Evolutionary conservation across 2,113 vertebrate genomes (phyloP), one percentile per base, ranked within the genome.

Genomic region (Hiodon tergisus): DNA sequence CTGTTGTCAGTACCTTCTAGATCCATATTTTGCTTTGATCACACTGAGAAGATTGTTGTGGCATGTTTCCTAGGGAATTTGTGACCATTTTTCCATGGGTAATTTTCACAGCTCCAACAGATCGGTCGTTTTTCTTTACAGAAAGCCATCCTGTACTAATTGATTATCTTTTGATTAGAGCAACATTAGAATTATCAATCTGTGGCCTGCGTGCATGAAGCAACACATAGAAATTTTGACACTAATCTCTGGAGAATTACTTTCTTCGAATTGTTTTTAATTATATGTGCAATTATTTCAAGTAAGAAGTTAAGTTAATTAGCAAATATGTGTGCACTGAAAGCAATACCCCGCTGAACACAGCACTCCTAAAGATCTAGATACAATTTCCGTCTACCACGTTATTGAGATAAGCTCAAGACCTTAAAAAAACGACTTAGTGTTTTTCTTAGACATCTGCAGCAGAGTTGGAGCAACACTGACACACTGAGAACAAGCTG

Each of bases 121-220:
- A 6, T 6, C 55, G 55, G 6, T 6, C 6, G 6, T 11, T 57
- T 57, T 57, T 11, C 55, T 57, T 6, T 11, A 57, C 55, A 6
- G 55, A 11, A 57, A 57, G 55, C 55, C 16, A 31, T 51, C 52
- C 68, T 55, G 16, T 17, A 11, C 11, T 8, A 57, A 75, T 80
- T 78, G 81, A 80, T 78, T 76, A 83, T 51, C 65, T 74, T 58
- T 77, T 83, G 82, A 83, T 83, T 82, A 82, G 83, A 85, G 73
- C 77, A 58, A 71, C 67, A 51, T 73, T 69, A 69, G 73, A 31
- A 80, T 78, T 80, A 65, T 51, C 31, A 13, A 14, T 50, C n/a
- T 14, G 50, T 57, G 5, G 17, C n/a, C 7, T 9, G 52, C n/a
- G 17, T 57, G 6, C 67, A 59, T 31, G 6, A 52, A 58, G 46